These are phyloP conservation scores for Columba livia DNA, from an alignment of 2,113 vertebrate species.

Conservation along the genomic window DNA sequence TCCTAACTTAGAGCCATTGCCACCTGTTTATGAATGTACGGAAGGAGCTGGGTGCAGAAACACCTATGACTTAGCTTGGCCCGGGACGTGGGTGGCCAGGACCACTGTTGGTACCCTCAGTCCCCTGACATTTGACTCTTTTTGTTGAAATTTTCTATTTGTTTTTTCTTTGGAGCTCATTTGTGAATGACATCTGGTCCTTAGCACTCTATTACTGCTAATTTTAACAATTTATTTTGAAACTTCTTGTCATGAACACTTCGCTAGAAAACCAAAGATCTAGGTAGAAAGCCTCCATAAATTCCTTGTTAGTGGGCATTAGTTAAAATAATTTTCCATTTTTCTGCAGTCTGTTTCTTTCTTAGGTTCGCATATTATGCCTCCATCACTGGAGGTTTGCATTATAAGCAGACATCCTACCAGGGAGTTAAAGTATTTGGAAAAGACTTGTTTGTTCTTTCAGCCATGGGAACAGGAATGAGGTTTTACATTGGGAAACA, in stretches of 20 bases:
- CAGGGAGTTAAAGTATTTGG: neutral
- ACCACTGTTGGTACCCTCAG: neutral
- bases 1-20: neutral
- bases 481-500: neutral
- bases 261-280: neutral
- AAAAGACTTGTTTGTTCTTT: neutral
- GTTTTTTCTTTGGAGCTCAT: neutral
- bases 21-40: neutral
- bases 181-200: neutral
- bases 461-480: neutral
- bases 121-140: neutral
- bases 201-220: neutral
- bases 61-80: neutral
- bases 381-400: neutral
- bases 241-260: neutral
- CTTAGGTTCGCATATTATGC: neutral
- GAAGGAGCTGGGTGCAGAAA: neutral
- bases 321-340: neutral
- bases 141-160: neutral
- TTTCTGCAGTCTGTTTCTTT: neutral
- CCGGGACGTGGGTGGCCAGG: neutral
- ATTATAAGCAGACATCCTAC: neutral
- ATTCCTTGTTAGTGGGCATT: neutral
- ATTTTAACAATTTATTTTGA: neutral
- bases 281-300: neutral